phyloP scores from a whole-genome alignment of 2,797 vertebrate species.

The Adelosebastes latens region DNA sequence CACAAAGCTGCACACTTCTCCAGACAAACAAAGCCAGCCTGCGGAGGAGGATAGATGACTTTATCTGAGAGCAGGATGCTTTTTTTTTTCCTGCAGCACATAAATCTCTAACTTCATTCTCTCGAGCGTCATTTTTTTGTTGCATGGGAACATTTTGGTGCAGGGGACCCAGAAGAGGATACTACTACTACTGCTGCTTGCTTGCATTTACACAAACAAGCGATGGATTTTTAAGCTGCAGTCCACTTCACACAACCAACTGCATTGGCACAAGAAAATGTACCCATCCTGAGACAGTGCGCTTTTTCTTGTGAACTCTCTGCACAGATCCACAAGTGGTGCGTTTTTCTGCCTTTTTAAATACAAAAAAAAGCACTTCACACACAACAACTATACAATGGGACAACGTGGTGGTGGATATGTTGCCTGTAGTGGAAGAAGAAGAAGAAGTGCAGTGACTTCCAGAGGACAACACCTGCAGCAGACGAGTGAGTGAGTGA shows the following conservation, averaged over 20 bases:
- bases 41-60: conserved; percentile 19
- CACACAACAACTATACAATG: conserved; percentile 49
- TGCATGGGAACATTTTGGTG: conserved; percentile 66
- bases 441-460: conserved; percentile 30
- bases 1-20: conserved; percentile 37
- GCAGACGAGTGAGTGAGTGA: conserved; percentile 59
- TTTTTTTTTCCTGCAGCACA: conserved; percentile 5
- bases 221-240: conserved; percentile 67
- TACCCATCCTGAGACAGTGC: conserved; percentile 33
- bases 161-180: conserved; percentile 71
- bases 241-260: conserved; percentile 57
- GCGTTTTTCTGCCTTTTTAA: neutral
- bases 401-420: conserved; percentile 47
- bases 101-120: conserved; percentile 27
- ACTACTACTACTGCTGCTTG: conserved; percentile 34
- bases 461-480: conserved; percentile 49
- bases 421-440: conserved; percentile 32
- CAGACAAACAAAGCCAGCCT: conserved; percentile 8
- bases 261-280: conserved; percentile 55
- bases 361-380: conserved; percentile 27
- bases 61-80: neutral
- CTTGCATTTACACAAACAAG: conserved; percentile 55
- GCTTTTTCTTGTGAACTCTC: conserved; percentile 36
- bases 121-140: conserved; percentile 7
- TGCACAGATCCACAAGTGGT: conserved; percentile 60